Conservation (phyloP, 2,113 vertebrate genomes). For the Tragulus kanchil region DNA sequence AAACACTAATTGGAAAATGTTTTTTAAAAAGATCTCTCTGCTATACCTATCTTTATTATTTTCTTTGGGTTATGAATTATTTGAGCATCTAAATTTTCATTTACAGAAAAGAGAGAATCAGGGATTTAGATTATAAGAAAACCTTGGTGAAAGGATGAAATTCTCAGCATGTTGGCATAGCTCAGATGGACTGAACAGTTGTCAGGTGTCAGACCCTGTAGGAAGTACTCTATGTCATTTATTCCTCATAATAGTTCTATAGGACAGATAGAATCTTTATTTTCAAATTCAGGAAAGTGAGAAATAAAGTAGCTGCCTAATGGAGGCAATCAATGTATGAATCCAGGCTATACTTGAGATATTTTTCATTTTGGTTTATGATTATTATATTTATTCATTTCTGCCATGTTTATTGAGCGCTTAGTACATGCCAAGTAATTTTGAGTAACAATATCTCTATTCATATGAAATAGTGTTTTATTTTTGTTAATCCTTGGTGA, state of each 20-base stretch:
- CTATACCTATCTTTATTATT: neutral
- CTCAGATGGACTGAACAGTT: neutral
- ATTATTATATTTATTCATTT: conserved; percentile 24
- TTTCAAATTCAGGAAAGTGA: neutral
- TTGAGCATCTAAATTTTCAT: conserved; percentile 7
- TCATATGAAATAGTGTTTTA: neutral
- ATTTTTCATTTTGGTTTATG: conserved; percentile 8
- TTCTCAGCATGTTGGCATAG: neutral
- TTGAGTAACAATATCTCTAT: neutral
- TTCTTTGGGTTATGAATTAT: neutral
- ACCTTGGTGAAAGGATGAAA: neutral
- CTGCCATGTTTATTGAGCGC: neutral
- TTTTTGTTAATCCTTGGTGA: neutral
- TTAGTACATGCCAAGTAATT: neutral
- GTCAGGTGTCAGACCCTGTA: neutral
- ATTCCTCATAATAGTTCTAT: neutral
- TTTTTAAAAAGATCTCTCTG: neutral
- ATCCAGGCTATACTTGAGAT: neutral
- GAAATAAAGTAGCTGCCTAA: conserved; percentile 28
- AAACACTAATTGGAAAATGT: neutral
- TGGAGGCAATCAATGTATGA: neutral
- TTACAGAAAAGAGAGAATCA: neutral
- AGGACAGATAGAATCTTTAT: neutral
- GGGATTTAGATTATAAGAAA: neutral
- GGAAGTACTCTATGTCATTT: neutral